Evolutionary conservation across 2,113 vertebrate genomes (phyloP).

Genomic region (Ailuropoda melanoleuca): DNA sequence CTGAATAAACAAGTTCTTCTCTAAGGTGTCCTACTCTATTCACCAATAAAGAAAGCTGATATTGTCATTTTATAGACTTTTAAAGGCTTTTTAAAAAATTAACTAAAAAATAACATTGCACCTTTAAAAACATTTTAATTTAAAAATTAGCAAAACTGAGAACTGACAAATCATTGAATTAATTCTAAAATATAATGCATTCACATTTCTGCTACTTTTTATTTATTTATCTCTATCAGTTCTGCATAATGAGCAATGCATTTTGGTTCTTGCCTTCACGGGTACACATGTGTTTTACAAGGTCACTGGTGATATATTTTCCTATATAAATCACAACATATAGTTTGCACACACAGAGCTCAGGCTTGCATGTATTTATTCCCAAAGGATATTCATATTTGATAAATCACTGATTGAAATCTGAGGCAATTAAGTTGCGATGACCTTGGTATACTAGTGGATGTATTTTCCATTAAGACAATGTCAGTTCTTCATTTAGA

Average conservation of each 20-base stretch:
- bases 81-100: neutral
- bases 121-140: neutral
- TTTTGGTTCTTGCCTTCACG: neutral
- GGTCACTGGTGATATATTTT: constrained; percentile 45
- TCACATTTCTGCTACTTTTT: neutral
- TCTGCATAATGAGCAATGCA: neutral
- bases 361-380: constrained; percentile 41
- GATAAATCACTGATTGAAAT: constrained; percentile 68
- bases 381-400: constrained; percentile 48
- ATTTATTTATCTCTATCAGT: constrained; percentile 10
- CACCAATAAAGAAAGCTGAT: neutral
- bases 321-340: constrained; percentile 49
- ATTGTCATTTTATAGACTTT: neutral
- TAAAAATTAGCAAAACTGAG: neutral
- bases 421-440: constrained; percentile 57
- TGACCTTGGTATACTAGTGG: constrained; percentile 36
- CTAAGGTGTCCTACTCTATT: neutral
- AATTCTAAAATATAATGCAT: neutral
- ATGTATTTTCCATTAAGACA: constrained; percentile 37
- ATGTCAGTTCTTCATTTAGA: constrained; percentile 26
- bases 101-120: neutral
- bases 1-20: neutral
- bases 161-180: neutral
- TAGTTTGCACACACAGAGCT: constrained; percentile 30
- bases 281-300: neutral